Evolutionary conservation across 2,113 vertebrate genomes (phyloP).

Genomic region (Rhinoderma darwinii): DNA sequence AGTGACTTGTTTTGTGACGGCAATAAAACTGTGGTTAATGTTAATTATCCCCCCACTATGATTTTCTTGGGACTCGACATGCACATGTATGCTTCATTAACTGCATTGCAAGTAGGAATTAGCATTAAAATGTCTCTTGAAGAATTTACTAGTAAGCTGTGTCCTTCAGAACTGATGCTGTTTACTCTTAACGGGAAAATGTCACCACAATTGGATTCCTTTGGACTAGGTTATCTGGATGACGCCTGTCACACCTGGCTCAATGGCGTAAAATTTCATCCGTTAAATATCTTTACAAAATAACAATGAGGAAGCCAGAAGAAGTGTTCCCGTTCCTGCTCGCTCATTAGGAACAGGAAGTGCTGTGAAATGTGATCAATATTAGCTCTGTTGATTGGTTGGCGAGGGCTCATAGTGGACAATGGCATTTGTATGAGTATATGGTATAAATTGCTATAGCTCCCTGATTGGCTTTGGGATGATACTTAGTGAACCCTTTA

Average conservation of each 20-base stretch:
- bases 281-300: not conserved
- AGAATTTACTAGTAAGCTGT: constrained; percentile 15
- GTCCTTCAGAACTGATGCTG: constrained; percentile 40
- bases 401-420: too few relatives aligned
- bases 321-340: not conserved
- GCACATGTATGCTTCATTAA: constrained; percentile 39
- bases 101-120: constrained; percentile 16
- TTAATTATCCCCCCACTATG: not conserved
- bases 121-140: not conserved
- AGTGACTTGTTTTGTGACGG: not conserved
- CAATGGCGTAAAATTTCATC: not conserved
- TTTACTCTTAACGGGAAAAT: not conserved
- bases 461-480: too few relatives aligned
- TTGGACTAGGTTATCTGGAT: not conserved
- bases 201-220: not conserved
- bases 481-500: too few relatives aligned
- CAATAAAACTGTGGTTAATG: not conserved
- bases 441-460: too few relatives aligned
- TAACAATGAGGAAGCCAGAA: not conserved
- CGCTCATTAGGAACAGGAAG: not conserved
- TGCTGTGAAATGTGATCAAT: not conserved
- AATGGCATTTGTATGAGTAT: too few relatives aligned
- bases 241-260: not conserved
- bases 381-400: too few relatives aligned
- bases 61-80: constrained; percentile 7